Evolutionary conservation across 2,113 vertebrate genomes (phyloP), one percentile per base, ranked within the genome.

Genomic region (Crotalus tigris): DNA sequence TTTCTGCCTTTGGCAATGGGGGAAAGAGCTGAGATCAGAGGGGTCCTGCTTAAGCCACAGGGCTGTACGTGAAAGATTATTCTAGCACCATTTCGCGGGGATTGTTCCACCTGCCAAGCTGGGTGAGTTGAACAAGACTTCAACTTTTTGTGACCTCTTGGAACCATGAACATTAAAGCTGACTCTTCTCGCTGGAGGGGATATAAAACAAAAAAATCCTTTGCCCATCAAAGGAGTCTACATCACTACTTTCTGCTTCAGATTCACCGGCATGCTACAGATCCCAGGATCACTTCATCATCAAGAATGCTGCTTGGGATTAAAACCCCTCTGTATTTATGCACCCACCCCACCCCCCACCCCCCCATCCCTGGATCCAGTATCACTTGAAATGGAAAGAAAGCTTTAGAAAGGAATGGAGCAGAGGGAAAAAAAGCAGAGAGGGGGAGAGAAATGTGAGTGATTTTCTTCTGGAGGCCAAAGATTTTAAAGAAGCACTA

Each of bases 101-200:
- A 12, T 21, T 39, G 59, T 90, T 61, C 54, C 91, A 53, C 89
- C 90, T 94, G 92, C 92, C 92, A 69, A 46, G 24, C 5, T 59
- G 88, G 86, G 87, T 90, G 81, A 49, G 90, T 88, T 91, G 33
- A 94, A 69, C 7, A 10, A 91, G 58, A 93, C 26, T 23, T 94
- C 90, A 96, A 95, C 95, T 92, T 75, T 90, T 75, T 26, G 0
- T 95, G 92, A 90, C 92, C 94, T 94, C 92, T 93, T 94, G 93
- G 93, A 92, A 93, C 53, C 21, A 51, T 5, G 21, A 64, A 55
- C 33, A 94, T 86, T 91, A n/a, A 93, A 93, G n/a, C 6, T 17
- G 57, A 29, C 26, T n/a, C 57, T 51, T 92, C 1, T 51, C 10
- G 57, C 58, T 59, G 1, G 26, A 29, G 64, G 29, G 61, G 4